phyloP scores from a whole-genome alignment of 2,797 vertebrate species.

The Acanthornis magna region DNA sequence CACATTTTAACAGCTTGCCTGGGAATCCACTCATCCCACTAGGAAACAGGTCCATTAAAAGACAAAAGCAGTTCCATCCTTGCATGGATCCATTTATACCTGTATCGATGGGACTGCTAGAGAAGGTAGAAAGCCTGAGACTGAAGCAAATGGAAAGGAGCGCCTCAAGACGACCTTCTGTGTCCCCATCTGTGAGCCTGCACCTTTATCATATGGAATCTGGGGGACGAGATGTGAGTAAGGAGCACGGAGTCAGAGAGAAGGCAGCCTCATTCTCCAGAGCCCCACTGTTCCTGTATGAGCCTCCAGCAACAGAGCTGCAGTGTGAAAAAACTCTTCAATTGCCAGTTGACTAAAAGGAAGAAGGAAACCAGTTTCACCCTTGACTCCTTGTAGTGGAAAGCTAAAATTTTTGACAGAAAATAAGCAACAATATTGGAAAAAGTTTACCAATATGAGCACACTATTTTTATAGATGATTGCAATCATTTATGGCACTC shows the following conservation, averaged over 20 bases:
- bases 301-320: background rate
- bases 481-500: background rate
- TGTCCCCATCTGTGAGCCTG: background rate
- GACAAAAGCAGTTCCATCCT: background rate
- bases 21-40: background rate
- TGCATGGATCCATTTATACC: background rate
- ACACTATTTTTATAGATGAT: background rate
- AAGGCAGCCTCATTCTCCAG: background rate
- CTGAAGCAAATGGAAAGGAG: background rate
- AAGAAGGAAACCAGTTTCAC: background rate
- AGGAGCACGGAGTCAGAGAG: background rate
- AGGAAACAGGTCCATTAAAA: background rate
- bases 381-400: background rate
- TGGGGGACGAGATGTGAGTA: too few relatives aligned
- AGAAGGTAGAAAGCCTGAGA: background rate
- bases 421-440: background rate
- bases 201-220: background rate
- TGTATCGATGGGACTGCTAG: fast-evolving
- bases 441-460: background rate
- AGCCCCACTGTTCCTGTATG: background rate
- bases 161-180: background rate
- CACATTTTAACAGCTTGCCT: background rate
- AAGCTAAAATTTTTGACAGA: background rate
- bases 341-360: background rate
- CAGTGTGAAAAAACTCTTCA: background rate